Percentiles rank a stretch among this genome's conserved stretches.
Evolutionary conservation across 2,888 invertebrate species (phyloP).

Genomic region (Conomelus anceps): DNA sequence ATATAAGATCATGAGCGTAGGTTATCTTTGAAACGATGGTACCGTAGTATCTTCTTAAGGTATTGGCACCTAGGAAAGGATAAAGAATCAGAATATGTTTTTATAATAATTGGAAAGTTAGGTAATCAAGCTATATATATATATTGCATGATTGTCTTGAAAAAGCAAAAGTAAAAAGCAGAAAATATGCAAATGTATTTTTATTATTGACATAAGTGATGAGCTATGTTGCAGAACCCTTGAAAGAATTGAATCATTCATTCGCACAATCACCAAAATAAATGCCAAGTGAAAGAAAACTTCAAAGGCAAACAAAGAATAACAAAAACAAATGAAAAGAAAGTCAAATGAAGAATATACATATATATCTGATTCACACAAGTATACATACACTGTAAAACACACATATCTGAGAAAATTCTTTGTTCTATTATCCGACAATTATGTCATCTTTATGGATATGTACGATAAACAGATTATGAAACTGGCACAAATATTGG

Average conservation of each 20-base stretch:
- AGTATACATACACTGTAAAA: constrained; percentile 4
- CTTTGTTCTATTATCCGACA: constrained; percentile 42
- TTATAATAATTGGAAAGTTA: neutral
- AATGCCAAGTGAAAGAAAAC: neutral
- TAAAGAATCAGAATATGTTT: no score
- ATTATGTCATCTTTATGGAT: neutral
- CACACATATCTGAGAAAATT: constrained; percentile 43
- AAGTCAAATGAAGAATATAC: neutral
- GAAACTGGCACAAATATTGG: neutral
- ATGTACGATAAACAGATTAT: neutral
- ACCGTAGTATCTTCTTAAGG: neutral
- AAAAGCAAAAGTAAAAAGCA: neutral
- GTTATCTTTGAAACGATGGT: no score
- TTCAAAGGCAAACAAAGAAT: neutral
- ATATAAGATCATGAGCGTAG: no score
- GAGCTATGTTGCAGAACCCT: neutral
- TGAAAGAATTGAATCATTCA: neutral
- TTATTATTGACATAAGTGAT: neutral
- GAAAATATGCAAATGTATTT: neutral
- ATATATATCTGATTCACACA: constrained; percentile 6
- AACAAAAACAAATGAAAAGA: neutral
- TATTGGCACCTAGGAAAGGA: neutral
- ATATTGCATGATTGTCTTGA: neutral
- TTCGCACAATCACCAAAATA: neutral
- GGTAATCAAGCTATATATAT: neutral